phyloP scores from a whole-genome alignment of 2,113 vertebrate species.

The Corythaixoides concolor region DNA sequence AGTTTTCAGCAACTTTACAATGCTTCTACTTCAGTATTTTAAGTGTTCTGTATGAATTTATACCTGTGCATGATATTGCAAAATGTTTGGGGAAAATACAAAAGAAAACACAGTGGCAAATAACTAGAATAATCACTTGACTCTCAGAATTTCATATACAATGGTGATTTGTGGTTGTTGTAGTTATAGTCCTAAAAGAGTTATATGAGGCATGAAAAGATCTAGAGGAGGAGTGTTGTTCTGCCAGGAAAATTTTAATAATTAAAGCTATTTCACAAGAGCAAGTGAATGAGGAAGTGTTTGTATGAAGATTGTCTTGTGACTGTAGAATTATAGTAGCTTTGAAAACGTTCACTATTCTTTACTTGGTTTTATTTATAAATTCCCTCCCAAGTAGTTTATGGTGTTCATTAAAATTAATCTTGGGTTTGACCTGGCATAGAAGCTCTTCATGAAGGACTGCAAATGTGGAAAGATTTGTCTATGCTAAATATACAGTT shows the following conservation, averaged over 20 bases:
- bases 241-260: conserved; percentile 23
- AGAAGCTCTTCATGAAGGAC: neutral
- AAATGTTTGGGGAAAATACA: neutral
- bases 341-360: conserved; percentile 6
- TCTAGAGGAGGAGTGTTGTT: neutral
- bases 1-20: neutral
- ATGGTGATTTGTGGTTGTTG: neutral
- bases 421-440: neutral
- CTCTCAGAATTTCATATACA: neutral
- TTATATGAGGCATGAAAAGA: neutral
- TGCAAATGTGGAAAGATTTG: neutral
- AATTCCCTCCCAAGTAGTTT: conserved; percentile 29
- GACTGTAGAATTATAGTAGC: neutral
- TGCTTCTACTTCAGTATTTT: neutral
- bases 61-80: neutral
- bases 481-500: neutral
- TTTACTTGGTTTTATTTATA: neutral
- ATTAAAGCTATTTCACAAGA: conserved; percentile 39
- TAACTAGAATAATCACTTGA: neutral
- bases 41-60: neutral
- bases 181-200: neutral
- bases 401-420: neutral
- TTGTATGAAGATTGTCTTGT: neutral
- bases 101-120: neutral
- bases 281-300: neutral